Conservation (phyloP, 2,888 invertebrate genomes). For the Pocota personata region DNA sequence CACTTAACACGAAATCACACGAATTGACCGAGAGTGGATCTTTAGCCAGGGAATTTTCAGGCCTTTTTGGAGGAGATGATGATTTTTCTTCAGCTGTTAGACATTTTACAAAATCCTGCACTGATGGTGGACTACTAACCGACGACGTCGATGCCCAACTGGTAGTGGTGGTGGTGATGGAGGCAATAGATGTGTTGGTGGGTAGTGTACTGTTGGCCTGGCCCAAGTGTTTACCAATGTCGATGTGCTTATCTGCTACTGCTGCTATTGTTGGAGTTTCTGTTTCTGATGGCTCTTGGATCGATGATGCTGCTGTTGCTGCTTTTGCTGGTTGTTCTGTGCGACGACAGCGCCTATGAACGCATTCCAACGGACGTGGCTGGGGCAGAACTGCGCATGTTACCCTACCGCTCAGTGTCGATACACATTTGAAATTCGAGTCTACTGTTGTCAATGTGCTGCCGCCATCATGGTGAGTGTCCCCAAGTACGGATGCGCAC, state of each 20-base stretch:
- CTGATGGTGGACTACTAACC: conserved; percentile 68
- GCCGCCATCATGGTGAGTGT: conserved; percentile 57
- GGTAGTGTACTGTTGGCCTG: conserved; percentile 25
- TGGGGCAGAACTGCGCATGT: conserved; percentile 68
- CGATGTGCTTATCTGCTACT: conserved; percentile 47
- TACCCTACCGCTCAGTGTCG: conserved; percentile 67
- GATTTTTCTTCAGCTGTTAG: conserved; percentile 74
- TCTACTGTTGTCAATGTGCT: conserved; percentile 64
- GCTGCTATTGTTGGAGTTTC: conserved; percentile 74
- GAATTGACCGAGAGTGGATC: conserved; percentile 52
- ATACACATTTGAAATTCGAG: conserved; percentile 72
- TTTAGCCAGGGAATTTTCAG: conserved; percentile 69
- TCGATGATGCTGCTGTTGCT: conserved; percentile 75
- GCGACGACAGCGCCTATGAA: conserved; percentile 61
- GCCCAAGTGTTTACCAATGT: conserved; percentile 48
- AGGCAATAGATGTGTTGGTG: conserved; percentile 36
- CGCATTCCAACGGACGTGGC: conserved; percentile 70
- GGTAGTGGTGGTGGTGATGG: conserved; percentile 55
- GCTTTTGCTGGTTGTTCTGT: conserved; percentile 44
- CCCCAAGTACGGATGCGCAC: conserved; percentile 71
- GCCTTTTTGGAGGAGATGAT: conserved; percentile 42
- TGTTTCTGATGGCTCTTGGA: conserved; percentile 75
- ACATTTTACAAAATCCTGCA: conserved; percentile 76
- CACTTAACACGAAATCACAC: conserved; percentile 71
- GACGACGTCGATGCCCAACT: conserved; percentile 69